phyloP scores from a whole-genome alignment of 2,797 vertebrate genomes.

The Neosalanx taihuensis region DNA sequence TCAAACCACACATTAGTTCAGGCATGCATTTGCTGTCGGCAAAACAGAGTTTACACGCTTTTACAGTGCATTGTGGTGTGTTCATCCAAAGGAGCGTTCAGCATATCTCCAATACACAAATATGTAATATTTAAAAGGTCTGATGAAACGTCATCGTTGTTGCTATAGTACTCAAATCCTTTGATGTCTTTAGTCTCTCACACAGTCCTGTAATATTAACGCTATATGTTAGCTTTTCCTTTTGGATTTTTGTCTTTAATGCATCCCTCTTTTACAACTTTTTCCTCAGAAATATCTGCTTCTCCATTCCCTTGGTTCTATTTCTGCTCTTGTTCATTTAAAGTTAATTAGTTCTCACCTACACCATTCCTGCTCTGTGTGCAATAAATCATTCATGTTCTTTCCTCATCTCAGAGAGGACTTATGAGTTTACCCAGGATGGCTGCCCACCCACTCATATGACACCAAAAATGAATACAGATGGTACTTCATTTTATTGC shows the following conservation, averaged over 20 bases:
- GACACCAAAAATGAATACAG: slow-evolving; percentile 4
- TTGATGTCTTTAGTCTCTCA: too few relatives aligned
- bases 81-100: not conserved
- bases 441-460: slow-evolving; percentile 3
- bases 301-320: slow-evolving; percentile 7
- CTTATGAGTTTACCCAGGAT: slow-evolving; percentile 2
- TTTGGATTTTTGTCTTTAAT: not conserved
- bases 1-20: not conserved
- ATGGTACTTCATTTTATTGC: not conserved
- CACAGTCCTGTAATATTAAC: not conserved
- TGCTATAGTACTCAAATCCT: too few relatives aligned
- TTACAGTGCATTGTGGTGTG: not conserved
- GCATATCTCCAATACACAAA: not conserved
- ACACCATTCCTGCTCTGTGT: not conserved
- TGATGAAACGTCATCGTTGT: too few relatives aligned
- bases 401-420: not conserved
- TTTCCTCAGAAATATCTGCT: not conserved
- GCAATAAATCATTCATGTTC: slow-evolving; percentile 9
- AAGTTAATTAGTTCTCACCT: slow-evolving; percentile 31
- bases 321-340: slow-evolving; percentile 23
- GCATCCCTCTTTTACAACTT: not conserved
- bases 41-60: not conserved
- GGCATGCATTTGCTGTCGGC: too few relatives aligned
- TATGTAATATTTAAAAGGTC: not conserved
- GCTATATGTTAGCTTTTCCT: not conserved